Evolutionary conservation across 2,888 invertebrate genomes (phyloP).

Genomic region (Drosophila anomelani): DNA sequence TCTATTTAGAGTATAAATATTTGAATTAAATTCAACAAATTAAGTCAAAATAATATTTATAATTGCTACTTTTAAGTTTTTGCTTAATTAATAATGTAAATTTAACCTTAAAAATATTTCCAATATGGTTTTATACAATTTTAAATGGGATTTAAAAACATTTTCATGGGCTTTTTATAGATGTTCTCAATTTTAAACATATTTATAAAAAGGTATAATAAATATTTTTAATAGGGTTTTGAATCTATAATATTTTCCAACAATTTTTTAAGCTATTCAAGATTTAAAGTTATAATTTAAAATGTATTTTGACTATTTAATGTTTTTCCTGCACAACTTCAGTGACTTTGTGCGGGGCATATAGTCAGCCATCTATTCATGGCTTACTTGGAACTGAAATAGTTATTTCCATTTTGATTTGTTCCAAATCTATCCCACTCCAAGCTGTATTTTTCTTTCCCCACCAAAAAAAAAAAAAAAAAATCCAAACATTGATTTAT

Average conservation of each 20-base stretch:
- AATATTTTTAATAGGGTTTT: too few species aligned
- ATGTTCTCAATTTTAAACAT: neutral
- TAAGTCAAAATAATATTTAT: neutral
- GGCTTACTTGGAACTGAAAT: conserved; percentile 35
- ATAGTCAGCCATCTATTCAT: conserved; percentile 6
- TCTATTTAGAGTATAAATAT: neutral
- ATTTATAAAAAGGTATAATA: too few species aligned
- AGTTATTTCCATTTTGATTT: conserved; percentile 23
- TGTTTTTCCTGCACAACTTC: conserved; percentile 38
- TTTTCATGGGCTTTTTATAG: neutral
- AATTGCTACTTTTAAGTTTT: neutral
- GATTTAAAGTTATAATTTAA: neutral
- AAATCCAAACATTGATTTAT: conserved; percentile 58
- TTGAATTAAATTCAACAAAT: neutral
- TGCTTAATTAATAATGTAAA: neutral
- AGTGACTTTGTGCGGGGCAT: neutral
- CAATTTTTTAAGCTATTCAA: too few species aligned
- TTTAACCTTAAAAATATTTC: neutral
- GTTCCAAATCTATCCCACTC: neutral
- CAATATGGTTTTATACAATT: neutral
- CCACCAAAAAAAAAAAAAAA: neutral
- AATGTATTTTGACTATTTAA: neutral
- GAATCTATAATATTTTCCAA: too few species aligned
- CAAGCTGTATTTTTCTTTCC: neutral
- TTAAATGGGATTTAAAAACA: neutral